Evolutionary conservation across 2,113 vertebrate genomes (phyloP).

Genomic region (Mormyrus iriodes): DNA sequence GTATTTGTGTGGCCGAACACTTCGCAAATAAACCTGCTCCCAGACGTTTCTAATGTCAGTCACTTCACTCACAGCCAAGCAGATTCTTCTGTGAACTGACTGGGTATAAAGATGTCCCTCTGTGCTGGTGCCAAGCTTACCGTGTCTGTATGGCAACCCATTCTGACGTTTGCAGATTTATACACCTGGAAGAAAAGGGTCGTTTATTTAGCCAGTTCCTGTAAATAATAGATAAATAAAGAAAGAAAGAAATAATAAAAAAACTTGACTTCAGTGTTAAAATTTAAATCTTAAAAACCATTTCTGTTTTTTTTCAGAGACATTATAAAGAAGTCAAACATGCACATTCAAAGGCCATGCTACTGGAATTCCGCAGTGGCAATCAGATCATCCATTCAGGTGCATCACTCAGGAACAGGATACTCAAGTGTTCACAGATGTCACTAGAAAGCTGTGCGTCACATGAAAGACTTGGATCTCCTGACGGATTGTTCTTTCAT

Average conservation of each 20-base stretch:
- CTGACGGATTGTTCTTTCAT: neutral
- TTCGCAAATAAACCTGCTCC: neutral
- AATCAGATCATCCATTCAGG: neutral
- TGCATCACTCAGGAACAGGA: neutral
- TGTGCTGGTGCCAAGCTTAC: neutral
- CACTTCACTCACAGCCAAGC: neutral
- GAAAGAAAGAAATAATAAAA: neutral
- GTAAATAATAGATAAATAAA: no score
- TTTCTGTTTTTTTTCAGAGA: neutral
- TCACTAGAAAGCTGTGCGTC: neutral
- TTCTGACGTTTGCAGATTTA: neutral
- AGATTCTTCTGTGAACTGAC: neutral
- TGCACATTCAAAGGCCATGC: neutral
- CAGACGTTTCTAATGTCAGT: neutral
- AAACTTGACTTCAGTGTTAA: neutral
- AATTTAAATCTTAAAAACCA: neutral
- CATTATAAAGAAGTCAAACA: neutral
- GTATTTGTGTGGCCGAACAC: neutral
- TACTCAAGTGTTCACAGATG: neutral
- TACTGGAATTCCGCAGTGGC: neutral
- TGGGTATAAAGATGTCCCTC: neutral
- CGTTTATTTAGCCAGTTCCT: neutral
- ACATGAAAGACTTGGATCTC: neutral
- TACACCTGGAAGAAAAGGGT: neutral
- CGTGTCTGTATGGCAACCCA: neutral